Evolutionary conservation across 2,888 invertebrate genomes (phyloP).

Genomic region (Melinaea menophilus): DNA sequence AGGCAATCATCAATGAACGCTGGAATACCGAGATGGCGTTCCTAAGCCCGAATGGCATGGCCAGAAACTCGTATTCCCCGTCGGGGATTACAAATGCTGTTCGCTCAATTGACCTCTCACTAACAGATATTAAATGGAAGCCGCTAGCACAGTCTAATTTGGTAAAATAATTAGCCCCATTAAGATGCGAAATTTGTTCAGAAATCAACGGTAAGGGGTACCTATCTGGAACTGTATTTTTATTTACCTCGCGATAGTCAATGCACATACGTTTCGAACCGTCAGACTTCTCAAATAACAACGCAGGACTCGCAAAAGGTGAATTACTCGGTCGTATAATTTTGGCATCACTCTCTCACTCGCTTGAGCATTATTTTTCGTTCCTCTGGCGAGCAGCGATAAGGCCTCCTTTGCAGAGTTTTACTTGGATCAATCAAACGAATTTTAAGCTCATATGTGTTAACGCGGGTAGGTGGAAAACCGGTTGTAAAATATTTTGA

Average conservation of each 20-base stretch:
- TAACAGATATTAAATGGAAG: constrained; percentile 25
- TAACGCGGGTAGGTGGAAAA: too few relatives aligned
- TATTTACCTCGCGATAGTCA: constrained; percentile 28
- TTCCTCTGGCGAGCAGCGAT: constrained; percentile 9
- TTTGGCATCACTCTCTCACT: constrained; percentile 9
- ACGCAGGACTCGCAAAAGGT: constrained; percentile 21
- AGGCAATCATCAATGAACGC: constrained; percentile 21
- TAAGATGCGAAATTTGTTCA: constrained; percentile 21
- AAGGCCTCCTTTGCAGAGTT: constrained; percentile 14
- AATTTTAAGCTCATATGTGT: too few relatives aligned
- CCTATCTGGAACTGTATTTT: constrained; percentile 22
- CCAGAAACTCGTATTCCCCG: neutral
- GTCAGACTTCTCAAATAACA: constrained; percentile 29
- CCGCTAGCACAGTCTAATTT: constrained; percentile 23
- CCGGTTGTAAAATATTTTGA: too few relatives aligned
- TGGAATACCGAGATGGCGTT: constrained; percentile 22
- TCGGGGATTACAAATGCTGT: constrained; percentile 24
- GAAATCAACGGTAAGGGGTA: constrained; percentile 23
- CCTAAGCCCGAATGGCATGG: constrained; percentile 18
- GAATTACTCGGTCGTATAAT: constrained; percentile 13
- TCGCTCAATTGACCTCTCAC: constrained; percentile 16
- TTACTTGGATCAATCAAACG: constrained; percentile 2
- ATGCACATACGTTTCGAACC: constrained; percentile 31
- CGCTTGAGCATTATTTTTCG: constrained; percentile 6
- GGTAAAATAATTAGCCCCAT: constrained; percentile 20